Conservation (phyloP, 2,797 vertebrate genomes). For the Cercopithecus hamlyni region DNA sequence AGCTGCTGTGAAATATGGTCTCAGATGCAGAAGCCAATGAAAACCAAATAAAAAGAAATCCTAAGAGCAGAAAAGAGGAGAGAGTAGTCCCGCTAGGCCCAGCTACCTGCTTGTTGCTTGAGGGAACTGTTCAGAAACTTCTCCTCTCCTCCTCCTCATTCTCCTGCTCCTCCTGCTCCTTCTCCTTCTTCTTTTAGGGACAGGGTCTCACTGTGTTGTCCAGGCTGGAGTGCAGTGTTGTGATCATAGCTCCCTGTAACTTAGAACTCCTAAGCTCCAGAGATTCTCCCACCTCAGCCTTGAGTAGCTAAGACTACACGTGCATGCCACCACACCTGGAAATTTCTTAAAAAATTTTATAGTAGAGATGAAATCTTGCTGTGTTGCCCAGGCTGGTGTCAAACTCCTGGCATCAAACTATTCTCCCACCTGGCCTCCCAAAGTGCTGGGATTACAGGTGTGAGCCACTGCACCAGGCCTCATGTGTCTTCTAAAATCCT, state of each 20-base stretch:
- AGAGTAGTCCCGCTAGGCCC: accelerated
- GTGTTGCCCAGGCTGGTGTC: neutral
- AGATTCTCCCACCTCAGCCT: neutral
- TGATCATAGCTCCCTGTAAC: neutral
- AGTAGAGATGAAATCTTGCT: neutral
- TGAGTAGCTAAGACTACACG: neutral
- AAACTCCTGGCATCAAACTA: neutral
- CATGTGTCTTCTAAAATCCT: neutral
- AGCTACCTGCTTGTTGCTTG: neutral
- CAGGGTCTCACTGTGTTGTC: neutral
- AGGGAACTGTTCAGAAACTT: neutral
- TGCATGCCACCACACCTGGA: neutral
- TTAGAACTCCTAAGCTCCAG: neutral
- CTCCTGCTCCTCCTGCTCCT: neutral
- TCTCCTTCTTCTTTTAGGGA: neutral
- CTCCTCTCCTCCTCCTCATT: neutral
- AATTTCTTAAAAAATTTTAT: neutral
- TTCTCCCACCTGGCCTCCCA: neutral
- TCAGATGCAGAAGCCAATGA: constrained; percentile 9
- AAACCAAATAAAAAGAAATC: neutral
- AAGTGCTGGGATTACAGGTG: neutral
- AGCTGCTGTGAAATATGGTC: constrained; percentile 58
- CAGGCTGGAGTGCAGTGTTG: neutral
- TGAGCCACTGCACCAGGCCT: neutral
- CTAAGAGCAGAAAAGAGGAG: neutral